These are phyloP conservation scores for Brachionus calyciflorus DNA, from an alignment of 1,140 invertebrate species.

Conservation along the genomic window DNA sequence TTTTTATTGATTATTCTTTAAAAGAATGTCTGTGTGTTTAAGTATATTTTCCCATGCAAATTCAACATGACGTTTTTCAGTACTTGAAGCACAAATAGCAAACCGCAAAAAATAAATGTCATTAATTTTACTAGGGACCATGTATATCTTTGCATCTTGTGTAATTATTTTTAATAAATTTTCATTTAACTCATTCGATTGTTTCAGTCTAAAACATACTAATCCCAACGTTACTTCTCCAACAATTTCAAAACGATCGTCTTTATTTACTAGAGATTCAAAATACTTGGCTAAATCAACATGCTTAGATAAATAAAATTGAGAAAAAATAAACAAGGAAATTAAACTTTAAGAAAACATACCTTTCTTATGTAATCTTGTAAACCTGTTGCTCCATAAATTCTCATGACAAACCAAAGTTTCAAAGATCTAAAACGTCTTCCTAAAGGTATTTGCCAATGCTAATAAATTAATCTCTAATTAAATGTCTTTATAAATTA, in stretches of 20 bases:
- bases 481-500: not conserved
- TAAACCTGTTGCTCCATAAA: conserved; percentile 76
- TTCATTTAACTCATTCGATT: conserved; percentile 71
- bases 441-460: conserved; percentile 89
- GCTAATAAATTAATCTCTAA: conserved; percentile 61
- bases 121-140: conserved; percentile 70
- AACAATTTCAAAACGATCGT: conserved; percentile 82
- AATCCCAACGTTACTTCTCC: conserved; percentile 88
- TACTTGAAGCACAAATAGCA: conserved; percentile 73
- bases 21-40: not conserved
- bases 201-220: conserved; percentile 78
- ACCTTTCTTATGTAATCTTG: conserved; percentile 73
- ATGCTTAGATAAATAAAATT: conserved; percentile 60
- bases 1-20: not conserved
- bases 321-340: not conserved
- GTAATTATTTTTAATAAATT: conserved; percentile 73
- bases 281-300: conserved; percentile 74
- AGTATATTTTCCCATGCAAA: conserved; percentile 78
- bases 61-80: conserved; percentile 70
- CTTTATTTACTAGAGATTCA: conserved; percentile 68
- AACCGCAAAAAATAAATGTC: conserved; percentile 73
- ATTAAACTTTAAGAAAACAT: conserved; percentile 46
- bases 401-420: conserved; percentile 85
- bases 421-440: conserved; percentile 85
- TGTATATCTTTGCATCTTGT: conserved; percentile 74